Base-by-base conservation (phyloP, 1,140 invertebrate genomes). In the Theocolax elegans region DNA sequence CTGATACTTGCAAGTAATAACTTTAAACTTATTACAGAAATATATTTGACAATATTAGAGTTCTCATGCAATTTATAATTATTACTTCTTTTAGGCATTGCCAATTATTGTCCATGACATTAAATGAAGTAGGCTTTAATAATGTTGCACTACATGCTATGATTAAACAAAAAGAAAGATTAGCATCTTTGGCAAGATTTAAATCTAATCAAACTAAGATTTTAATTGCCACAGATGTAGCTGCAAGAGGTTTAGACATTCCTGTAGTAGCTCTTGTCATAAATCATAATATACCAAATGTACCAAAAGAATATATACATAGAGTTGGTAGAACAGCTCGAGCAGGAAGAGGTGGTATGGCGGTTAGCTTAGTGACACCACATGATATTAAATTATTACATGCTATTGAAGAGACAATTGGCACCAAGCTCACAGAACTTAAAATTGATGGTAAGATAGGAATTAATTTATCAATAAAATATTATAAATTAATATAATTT, bases 181-280 rank as follows among this genome's bases (percentile, higher is more conserved):
- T 95, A 15, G 87, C 91, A 12, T 90, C 95, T 0, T 85, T 98
- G 3, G 89, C 90, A 35, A 92, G 91, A 80, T 98, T 98, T 81
- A 94, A 96, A 79, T 95, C 95, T 1, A 93, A 94, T 79, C 88
- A 91, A 23, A 87, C 92, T 2, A 93, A 93, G 71, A 96, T 98
- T 27, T 87, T 99, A 2, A 92, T 99, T 63, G 96, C 97, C 4
- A 99, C 98, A 21, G 96, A 99, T 88, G 95, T 99, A 0, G 97
- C 97, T 0, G 95, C 96, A 73, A 89, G 97, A 87, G 97, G 97
- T 75, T 84, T 97, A 21, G 94, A 96, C 77, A 95, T 97, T 80
- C 93, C 93, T 3, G 89, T 92, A 60, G 96, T 99, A 3, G 90
- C 97, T 81, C 86, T 99, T 67, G 94, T 99, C 0, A 90, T 99